Conservation (phyloP, 2,113 vertebrate species). For the Ceuthmochares aereus region DNA sequence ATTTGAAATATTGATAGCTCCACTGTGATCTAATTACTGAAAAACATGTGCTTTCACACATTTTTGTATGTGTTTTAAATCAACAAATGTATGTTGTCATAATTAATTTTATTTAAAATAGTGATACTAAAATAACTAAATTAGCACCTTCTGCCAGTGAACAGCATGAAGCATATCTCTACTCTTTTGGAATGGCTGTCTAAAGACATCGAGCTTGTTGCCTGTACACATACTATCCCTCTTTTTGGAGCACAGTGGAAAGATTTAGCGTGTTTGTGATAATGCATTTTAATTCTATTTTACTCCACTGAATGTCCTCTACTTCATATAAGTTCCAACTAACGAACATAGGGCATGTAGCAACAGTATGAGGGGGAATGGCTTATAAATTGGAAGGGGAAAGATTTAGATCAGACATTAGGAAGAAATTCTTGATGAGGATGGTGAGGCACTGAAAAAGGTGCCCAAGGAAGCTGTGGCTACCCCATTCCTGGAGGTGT, state of each 20-base stretch:
- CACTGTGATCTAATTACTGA: neutral
- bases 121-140: neutral
- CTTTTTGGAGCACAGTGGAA: neutral
- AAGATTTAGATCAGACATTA: no score
- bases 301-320: neutral
- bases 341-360: no score
- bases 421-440: no score
- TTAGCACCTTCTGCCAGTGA: neutral
- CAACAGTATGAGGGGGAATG: no score
- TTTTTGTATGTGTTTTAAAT: neutral
- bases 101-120: neutral
- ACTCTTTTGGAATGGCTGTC: neutral
- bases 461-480: no score
- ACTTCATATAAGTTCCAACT: no score
- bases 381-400: no score
- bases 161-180: neutral
- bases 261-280: neutral
- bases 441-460: no score
- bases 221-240: neutral
- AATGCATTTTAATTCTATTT: no score
- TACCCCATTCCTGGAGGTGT: no score
- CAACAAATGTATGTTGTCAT: neutral
- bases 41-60: neutral
- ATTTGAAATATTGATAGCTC: neutral
- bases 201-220: fast-evolving